A percentile compares a stretch with the other conserved stretches of the same genome.
Evolutionary conservation across 2,113 vertebrate genomes (phyloP).

Genomic region (Apus apus): DNA sequence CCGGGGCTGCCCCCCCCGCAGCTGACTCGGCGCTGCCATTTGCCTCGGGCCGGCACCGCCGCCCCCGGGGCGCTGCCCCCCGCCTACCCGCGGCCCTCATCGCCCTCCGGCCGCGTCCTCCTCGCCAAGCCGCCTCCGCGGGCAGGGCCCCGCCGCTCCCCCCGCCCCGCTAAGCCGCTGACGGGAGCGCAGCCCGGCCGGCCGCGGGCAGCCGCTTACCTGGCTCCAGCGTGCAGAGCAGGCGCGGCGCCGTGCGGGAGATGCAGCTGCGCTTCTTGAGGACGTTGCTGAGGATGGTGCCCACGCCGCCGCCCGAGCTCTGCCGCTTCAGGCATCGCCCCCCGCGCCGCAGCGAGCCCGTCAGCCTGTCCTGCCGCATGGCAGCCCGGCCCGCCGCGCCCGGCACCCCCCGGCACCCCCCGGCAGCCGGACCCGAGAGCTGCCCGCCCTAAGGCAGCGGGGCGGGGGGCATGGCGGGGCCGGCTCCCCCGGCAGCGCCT

Average conservation of each 20-base stretch:
- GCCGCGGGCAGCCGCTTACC: constrained; percentile 74
- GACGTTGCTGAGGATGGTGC: constrained; percentile 93
- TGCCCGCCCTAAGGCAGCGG: background rate
- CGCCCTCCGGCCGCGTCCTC: background rate
- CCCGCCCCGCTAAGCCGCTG: background rate
- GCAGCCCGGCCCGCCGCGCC: background rate
- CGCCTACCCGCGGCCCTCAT: constrained; percentile 14
- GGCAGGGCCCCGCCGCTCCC: background rate
- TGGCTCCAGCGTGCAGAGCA: constrained; percentile 97
- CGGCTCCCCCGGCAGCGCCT: background rate
- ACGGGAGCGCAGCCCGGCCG: background rate
- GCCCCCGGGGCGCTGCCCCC: background rate
- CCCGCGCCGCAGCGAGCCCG: constrained; percentile 82
- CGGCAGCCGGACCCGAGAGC: background rate
- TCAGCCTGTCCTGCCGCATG: constrained; percentile 89
- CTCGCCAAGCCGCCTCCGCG: background rate
- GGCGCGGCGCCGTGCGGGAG: constrained; percentile 90
- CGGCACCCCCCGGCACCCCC: background rate
- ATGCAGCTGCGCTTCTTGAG: constrained; percentile 95
- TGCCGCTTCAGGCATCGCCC: constrained; percentile 83
- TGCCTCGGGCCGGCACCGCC: background rate
- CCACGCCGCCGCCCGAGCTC: constrained; percentile 84
- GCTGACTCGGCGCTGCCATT: background rate
- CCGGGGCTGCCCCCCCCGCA: background rate
- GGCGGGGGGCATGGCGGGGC: background rate